Conservation (phyloP, 2,113 vertebrate genomes). For the Notarius lentiginosus region DNA sequence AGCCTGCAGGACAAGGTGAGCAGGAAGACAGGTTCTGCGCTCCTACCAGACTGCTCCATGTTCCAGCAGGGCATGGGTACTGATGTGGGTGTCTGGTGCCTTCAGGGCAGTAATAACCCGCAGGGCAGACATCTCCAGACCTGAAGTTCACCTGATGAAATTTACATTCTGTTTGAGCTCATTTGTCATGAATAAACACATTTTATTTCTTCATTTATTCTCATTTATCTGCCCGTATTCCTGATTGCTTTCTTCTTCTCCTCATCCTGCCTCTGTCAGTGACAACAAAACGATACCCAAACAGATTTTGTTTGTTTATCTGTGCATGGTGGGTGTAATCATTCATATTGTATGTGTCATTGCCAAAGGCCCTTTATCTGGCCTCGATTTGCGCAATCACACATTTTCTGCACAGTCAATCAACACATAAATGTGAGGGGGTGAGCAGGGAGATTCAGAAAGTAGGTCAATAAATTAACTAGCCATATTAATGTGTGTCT, state of each 20-base stretch:
- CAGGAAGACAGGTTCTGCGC: slow-evolving; percentile 75
- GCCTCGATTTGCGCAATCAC: slow-evolving; percentile 2
- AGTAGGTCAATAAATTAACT: slow-evolving; percentile 20
- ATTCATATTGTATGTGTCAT: slow-evolving; percentile 21
- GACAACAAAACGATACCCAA: slow-evolving; percentile 3
- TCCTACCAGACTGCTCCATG: slow-evolving; percentile 79
- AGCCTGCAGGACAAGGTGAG: slow-evolving; percentile 79
- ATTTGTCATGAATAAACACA: slow-evolving; percentile 11
- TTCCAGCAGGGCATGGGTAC: slow-evolving; percentile 80
- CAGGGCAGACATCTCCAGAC: slow-evolving; percentile 79
- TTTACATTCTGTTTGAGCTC: neutral
- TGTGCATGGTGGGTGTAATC: slow-evolving; percentile 23
- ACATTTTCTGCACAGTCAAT: slow-evolving; percentile 30
- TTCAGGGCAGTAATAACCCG: slow-evolving; percentile 77
- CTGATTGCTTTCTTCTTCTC: neutral
- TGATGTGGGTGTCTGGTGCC: slow-evolving; percentile 75
- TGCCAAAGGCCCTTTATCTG: slow-evolving; percentile 9
- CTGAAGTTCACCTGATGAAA: slow-evolving; percentile 68
- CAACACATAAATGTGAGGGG: slow-evolving; percentile 22
- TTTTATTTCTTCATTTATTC: neutral
- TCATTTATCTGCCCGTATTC: neutral
- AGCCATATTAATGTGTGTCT: neutral
- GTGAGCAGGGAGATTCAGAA: neutral
- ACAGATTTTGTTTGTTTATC: slow-evolving; percentile 34
- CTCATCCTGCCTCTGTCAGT: slow-evolving; percentile 1